Evolutionary conservation across 2,797 vertebrate species (phyloP).

Genomic region (Parotocinclus haroldoi): DNA sequence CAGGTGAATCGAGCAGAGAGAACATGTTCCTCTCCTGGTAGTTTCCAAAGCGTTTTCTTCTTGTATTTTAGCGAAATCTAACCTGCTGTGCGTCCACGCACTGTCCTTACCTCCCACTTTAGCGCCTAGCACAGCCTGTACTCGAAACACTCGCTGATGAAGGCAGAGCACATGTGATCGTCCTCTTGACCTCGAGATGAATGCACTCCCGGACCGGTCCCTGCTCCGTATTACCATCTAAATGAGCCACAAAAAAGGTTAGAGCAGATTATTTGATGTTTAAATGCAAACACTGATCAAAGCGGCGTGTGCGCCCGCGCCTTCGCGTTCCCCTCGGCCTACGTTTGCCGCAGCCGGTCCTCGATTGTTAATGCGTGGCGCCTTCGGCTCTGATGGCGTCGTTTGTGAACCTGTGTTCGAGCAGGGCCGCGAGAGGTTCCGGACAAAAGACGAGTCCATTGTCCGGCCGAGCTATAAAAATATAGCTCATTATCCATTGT

Average conservation of each 20-base stretch:
- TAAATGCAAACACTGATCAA: constrained; percentile 80
- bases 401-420: constrained; percentile 16
- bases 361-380: constrained; percentile 57
- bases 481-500: constrained; percentile 95
- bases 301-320: constrained; percentile 50
- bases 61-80: background rate
- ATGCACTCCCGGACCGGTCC: constrained; percentile 50
- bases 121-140: background rate
- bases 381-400: constrained; percentile 62
- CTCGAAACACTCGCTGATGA: constrained; percentile 19
- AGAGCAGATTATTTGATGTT: constrained; percentile 77
- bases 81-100: constrained; percentile 1
- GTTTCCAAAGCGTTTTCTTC: too few relatives aligned
- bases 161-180: constrained; percentile 57
- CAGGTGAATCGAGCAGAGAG: too few relatives aligned
- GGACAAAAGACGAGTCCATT: constrained; percentile 63
- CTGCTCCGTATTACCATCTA: constrained; percentile 75
- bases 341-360: constrained; percentile 62
- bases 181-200: constrained; percentile 72
- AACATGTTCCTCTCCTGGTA: too few relatives aligned
- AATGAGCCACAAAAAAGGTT: constrained; percentile 67
- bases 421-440: constrained; percentile 33
- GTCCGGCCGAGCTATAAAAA: constrained; percentile 77
- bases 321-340: constrained; percentile 18
- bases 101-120: background rate